Percentiles rank a stretch among this genome's conserved stretches.
Conservation (phyloP, 2,113 vertebrate genomes). For the Arenaria interpres region DNA sequence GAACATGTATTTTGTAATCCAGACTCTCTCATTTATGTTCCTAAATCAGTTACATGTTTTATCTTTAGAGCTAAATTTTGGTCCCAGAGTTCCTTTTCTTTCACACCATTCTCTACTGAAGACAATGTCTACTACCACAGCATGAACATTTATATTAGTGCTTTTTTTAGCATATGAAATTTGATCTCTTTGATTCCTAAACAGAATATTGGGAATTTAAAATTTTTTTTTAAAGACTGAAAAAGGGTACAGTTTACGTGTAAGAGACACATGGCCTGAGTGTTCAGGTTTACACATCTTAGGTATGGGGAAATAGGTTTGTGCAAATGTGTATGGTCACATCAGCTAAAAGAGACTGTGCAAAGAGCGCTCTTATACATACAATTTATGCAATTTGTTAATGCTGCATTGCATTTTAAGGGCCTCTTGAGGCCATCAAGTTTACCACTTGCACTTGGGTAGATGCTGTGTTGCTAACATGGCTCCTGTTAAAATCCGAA, state of each 20-base stretch:
- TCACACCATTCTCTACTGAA: not conserved
- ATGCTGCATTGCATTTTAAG: slow-evolving; percentile 15
- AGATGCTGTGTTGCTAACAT: slow-evolving; percentile 5
- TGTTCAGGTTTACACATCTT: not conserved
- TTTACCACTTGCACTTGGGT: not conserved
- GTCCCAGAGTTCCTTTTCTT: not conserved
- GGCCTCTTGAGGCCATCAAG: not conserved
- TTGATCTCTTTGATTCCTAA: not conserved
- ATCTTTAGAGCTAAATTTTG: not conserved
- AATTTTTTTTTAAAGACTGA: not conserved
- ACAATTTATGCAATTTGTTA: slow-evolving; percentile 4
- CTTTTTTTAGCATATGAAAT: not conserved
- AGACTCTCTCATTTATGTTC: not conserved
- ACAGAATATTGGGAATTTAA: not conserved
- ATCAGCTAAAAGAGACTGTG: not conserved
- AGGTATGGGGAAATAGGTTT: not conserved
- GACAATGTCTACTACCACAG: not conserved
- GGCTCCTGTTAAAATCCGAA: not conserved
- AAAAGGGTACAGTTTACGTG: not conserved
- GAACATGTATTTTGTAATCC: not conserved
- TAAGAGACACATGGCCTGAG: not conserved
- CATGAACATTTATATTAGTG: not conserved
- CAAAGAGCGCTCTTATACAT: not conserved
- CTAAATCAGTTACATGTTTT: not conserved
- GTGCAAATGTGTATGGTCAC: not conserved